Base-by-base conservation (phyloP, 1,140 invertebrate species). In the Trichomalopsis sarcophagae region DNA sequence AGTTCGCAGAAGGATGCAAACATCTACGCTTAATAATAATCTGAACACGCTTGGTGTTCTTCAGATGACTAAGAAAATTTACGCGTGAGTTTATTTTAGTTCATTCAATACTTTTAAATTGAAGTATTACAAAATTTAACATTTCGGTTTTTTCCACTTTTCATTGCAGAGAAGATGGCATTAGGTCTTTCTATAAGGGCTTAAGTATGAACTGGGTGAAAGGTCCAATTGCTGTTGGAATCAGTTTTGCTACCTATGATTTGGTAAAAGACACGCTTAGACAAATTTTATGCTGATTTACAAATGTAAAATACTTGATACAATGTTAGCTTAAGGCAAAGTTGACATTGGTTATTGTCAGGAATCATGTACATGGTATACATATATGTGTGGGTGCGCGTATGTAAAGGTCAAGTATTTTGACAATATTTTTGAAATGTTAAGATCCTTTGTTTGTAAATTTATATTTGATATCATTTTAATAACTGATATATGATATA, bases 141-240 rank as follows among this genome's bases (percentile, higher is more conserved):
- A 69, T 80, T 83, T 10, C 30, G 75, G 75, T 68, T 78, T 84
- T 5, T 87, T 87, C 88, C 30, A 71, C 87, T 47, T 94, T 93
- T 9, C 40, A 44, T 83, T 93, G 1, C 40, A 97, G 96, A 81
- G 95, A 96, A 87, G 98, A 99, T 94, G 98, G 99, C 36, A 91
- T 98, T 30, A 96, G 95, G 91, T 99, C 98, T 0, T 96, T 99
- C 89, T 99, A 98, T 94, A 99, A 99, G 94, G 99, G 99, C 0
- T 94, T 99, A 0, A 98, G 97, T 88, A 98, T 99, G 97, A 99
- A 99, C 94, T 99, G 98, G 98, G 96, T 99, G 3, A 99, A 99
- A 94, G 99, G 99, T 7, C 99, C 99, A 0, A 97, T 99, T 73
- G 97, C 98, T 3, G 98, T 99, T n/a, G 98, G 99, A 68, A 98